Base-by-base conservation (phyloP, 2,113 vertebrate genomes). In the Deroptyus accipitrinus region DNA sequence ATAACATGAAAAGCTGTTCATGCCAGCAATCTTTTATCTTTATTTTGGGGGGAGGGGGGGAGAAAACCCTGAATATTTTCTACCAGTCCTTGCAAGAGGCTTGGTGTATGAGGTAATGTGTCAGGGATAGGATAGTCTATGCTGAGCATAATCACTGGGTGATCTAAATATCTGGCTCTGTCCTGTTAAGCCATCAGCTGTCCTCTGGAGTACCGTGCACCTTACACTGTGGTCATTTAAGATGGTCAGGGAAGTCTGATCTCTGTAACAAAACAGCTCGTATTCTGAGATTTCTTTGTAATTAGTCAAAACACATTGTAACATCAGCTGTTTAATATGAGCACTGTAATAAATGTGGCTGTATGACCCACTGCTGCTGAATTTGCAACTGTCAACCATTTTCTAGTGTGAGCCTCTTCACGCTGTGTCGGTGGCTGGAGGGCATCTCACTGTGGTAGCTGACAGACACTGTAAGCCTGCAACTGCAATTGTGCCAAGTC, bases 261-360 rank as follows among this genome's bases (percentile, higher is more conserved):
- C 25, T 66, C 46, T 72, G 28, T 7, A 46, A 59, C 0, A 3
- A 54, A 63, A 31, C 7, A 63, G 57, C 41, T 13, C 2, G 0
- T 70, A 17, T 41, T 92, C 44, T 59, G 61, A 31, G 6, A 17
- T 62, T 25, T 62, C 3, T 25, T 62, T 25, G 15, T 7, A 8
- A 25, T 37, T 11, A 25, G n/a, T 37, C 17, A 25, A 61, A 5
- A 5, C 2, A 2, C 3, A 4, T 17, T 62, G 2, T 31, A 41
- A 25, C 3, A 4, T 70, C 28, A 42, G 7, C 23, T 79, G 19
- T 76, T 83, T 39, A 39, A 44, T 75, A 9, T 48, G 55, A 68
- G 13, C 22, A 2, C 30, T 78, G 10, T 44, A 75, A 54, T 54
- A 59, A 48, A 19, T 41, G 11, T 0, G 78, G 25, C 23, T 75